Base-by-base conservation (phyloP, 2,113 vertebrate genomes). In the Thalassarche chlororhynchos region DNA sequence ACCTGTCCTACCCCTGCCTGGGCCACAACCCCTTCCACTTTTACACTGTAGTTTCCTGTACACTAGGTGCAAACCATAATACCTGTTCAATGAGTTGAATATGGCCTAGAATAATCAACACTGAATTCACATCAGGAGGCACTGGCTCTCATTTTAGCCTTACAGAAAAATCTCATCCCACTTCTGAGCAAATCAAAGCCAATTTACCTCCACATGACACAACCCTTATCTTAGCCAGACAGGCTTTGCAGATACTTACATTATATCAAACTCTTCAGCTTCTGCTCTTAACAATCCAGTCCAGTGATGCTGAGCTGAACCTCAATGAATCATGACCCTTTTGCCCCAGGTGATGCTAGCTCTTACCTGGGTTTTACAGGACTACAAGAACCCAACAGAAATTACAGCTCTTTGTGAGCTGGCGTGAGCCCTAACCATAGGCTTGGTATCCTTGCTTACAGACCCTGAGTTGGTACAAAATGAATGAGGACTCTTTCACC, bases 141-240 rank as follows among this genome's bases (percentile, higher is more conserved):
- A 88, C n/a, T 4, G 5, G 31, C 49, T 89, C 32, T 84, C 3
- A 1, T 86, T 86, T 88, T 32, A 77, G 31, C 34, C 89, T 71
- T 55, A 26, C 25, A 70, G 42, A 66, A 89, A 83, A 89, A 57
- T 80, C 42, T 83, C 72, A 92, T 87, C n/a, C 51, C 23, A n/a
- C 38, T 94, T 66, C 64, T 84, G 32, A 87, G 76, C 60, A 82
- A 87, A 77, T 81, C 58, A 89, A 94, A 94, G 62, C 29, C 16
- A 60, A 17, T 89, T 60, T 87, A 4, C 65, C 75, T 91, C 31
- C 70, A 28, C 26, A 38, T 51, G 47, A 82, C 76, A 36, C 89
- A 96, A 42, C 47, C 57, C 65, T 96, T 94, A 83, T 93, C 78
- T 95, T 31, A 54, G 40, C 44, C 61, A 91, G 91, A 82, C 81